Conservation (phyloP, 2,797 vertebrate genomes). For the Otolemur crassicaudatus region DNA sequence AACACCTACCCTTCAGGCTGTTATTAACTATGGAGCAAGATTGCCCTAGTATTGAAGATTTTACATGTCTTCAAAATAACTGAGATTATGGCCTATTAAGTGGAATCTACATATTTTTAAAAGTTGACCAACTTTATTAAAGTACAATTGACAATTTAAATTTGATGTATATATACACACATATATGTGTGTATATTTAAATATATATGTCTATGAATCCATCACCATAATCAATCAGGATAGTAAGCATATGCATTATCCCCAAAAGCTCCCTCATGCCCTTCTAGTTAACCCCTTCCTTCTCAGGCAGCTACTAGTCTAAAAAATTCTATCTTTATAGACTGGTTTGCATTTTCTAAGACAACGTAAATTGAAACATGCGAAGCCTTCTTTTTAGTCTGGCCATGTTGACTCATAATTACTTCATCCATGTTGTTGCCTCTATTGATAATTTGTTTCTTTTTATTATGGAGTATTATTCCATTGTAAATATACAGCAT, state of each 20-base stretch:
- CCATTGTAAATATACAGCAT: background rate
- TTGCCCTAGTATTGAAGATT: background rate
- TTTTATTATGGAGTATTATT: conserved; percentile 8
- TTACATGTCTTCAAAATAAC: background rate
- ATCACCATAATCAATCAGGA: background rate
- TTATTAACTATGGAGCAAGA: background rate
- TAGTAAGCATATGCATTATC: background rate
- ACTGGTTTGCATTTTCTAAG: background rate
- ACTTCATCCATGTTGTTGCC: background rate
- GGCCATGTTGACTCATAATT: background rate
- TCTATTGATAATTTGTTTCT: background rate
- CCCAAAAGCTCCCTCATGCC: background rate
- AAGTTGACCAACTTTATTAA: conserved; percentile 23
- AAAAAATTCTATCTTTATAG: background rate
- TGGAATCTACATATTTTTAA: background rate
- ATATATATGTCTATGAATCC: background rate
- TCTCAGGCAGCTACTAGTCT: background rate
- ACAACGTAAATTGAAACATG: background rate
- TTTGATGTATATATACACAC: background rate
- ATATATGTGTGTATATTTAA: too few relatives aligned
- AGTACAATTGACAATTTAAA: background rate
- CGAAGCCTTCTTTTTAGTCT: background rate
- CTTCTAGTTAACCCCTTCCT: background rate
- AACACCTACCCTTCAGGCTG: background rate
- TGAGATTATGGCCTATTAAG: background rate